Percentiles rank a stretch among this genome's conserved stretches.
phyloP scores from a whole-genome alignment of 2,797 vertebrate genomes.

The Sandelia bainsii region DNA sequence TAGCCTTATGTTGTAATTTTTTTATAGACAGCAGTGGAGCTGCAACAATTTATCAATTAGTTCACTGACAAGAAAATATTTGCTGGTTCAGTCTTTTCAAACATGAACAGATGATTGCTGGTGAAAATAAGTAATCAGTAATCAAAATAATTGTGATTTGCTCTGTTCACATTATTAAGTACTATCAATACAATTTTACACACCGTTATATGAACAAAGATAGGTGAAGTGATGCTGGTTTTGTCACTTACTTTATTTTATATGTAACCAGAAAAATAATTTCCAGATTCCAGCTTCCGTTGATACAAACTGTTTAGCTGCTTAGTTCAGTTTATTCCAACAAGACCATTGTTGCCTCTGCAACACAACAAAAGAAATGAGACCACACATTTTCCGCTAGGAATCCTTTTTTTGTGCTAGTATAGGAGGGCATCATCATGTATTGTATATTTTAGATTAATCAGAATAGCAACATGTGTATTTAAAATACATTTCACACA shows the following conservation, averaged over 20 bases:
- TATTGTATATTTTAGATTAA: slow-evolving; percentile 10
- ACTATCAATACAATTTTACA: neutral
- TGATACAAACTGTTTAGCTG: neutral
- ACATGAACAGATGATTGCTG: neutral
- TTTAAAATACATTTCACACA: slow-evolving; percentile 14
- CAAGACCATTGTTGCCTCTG: neutral
- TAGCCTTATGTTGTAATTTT: neutral
- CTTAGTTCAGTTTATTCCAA: neutral
- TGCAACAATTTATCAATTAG: neutral
- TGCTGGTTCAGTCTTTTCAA: neutral
- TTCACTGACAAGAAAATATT: neutral
- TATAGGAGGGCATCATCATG: neutral
- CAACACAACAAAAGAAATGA: neutral
- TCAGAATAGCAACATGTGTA: slow-evolving; percentile 9
- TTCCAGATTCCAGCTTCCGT: neutral
- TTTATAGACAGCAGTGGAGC: neutral
- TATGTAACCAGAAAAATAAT: neutral
- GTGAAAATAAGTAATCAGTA: neutral
- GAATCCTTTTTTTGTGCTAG: neutral
- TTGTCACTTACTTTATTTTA: neutral
- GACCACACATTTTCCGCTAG: neutral
- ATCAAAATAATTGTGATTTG: neutral
- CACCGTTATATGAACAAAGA: neutral
- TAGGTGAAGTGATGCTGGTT: neutral
- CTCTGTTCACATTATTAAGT: neutral